phyloP scores from a whole-genome alignment of 1,140 invertebrate species.

The Drosophila lacteicornis region DNA sequence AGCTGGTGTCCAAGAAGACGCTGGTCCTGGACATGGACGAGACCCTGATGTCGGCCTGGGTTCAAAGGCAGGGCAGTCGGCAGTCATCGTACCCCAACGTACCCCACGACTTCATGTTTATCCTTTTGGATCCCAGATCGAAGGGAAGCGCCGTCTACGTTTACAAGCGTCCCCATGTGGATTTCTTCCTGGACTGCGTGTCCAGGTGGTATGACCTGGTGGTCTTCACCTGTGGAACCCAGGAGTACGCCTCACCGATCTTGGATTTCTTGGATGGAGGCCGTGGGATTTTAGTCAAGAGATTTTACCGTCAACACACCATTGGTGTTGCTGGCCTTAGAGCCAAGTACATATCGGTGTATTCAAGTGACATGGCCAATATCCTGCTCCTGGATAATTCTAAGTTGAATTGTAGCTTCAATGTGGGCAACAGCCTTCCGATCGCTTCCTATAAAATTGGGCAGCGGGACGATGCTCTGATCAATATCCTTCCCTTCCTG shows the following conservation, averaged over 20 bases:
- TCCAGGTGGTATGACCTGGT: conserved; percentile 59
- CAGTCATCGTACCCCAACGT: not conserved
- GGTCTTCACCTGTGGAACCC: conserved; percentile 39
- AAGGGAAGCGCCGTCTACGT: conserved; percentile 21
- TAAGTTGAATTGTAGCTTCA: conserved; percentile 34
- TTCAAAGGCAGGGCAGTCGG: not conserved
- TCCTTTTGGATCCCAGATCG: not conserved
- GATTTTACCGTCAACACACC: conserved; percentile 47
- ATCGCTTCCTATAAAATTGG: conserved; percentile 35
- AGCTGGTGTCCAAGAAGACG: conserved; percentile 43
- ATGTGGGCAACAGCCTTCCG: conserved; percentile 42
- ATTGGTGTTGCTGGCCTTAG: conserved; percentile 22
- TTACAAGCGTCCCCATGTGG: conserved; percentile 60
- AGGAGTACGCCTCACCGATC: conserved; percentile 37
- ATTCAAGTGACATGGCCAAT: conserved; percentile 22
- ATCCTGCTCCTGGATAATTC: conserved; percentile 48
- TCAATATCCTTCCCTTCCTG: conserved; percentile 55
- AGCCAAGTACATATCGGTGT: conserved; percentile 36
- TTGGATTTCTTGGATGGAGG: conserved; percentile 53
- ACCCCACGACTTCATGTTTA: conserved; percentile 32
- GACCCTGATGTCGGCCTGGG: conserved; percentile 38
- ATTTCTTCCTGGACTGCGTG: conserved; percentile 53
- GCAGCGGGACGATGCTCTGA: conserved; percentile 24
- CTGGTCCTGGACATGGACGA: conserved; percentile 61
- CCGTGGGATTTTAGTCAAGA: conserved; percentile 19